These are phyloP conservation scores for Cerastis leucographa DNA, from an alignment of 2,888 invertebrate species.

Conservation along the genomic window DNA sequence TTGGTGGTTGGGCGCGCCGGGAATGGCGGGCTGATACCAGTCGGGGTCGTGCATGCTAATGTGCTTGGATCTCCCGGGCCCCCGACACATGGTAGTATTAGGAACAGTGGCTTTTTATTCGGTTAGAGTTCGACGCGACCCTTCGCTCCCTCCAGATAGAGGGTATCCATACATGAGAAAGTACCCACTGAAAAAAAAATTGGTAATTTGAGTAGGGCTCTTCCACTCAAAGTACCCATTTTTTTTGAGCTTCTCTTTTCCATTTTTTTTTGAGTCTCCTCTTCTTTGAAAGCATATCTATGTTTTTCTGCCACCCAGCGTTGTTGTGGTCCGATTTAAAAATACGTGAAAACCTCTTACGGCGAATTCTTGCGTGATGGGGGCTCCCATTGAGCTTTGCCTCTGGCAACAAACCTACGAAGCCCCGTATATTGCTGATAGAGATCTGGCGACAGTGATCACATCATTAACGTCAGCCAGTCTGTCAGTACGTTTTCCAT, in stretches of 20 bases:
- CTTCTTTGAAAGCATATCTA: neutral
- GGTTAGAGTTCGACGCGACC: neutral
- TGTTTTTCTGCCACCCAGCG: neutral
- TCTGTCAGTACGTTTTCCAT: neutral
- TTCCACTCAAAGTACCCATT: no score
- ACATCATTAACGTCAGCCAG: neutral
- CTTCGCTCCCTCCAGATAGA: neutral
- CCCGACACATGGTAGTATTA: neutral
- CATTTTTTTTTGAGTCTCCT: no score
- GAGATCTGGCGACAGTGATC: neutral
- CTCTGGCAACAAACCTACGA: neutral
- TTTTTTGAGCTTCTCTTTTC: no score
- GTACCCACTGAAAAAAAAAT: no score
- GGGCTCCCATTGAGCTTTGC: neutral
- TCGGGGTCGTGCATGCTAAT: neutral
- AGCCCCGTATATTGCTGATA: neutral
- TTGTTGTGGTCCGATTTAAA: neutral
- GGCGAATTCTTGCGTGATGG: no score
- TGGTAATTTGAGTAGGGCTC: neutral
- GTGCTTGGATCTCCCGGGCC: neutral
- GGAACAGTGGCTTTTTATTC: neutral
- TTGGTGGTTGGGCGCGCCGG: neutral
- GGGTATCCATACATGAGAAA: no score
- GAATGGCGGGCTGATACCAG: neutral
- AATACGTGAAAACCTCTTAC: no score